A percentile compares a stretch with the other conserved stretches of the same genome.
These are phyloP conservation scores for Resseliella maxima DNA, from an alignment of 2,888 invertebrate species.

Conservation along the genomic window DNA sequence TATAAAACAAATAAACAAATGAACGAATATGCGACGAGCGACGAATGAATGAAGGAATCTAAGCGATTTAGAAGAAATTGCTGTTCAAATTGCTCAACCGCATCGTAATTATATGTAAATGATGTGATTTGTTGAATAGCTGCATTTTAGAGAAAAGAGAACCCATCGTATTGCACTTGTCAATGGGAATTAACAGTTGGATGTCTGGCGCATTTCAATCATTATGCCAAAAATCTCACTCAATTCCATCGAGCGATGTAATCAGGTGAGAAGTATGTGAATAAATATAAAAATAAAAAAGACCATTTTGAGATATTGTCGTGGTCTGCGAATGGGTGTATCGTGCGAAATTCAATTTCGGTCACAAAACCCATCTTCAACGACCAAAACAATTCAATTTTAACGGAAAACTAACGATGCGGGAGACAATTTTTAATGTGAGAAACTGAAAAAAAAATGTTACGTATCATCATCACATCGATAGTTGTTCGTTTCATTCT, in stretches of 20 bases:
- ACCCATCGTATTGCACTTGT: not conserved
- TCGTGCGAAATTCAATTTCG: not conserved
- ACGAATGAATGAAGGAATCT: slow-evolving; percentile 1
- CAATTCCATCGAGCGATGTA: not conserved
- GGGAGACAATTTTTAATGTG: slow-evolving; percentile 16
- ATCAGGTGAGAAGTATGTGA: not conserved
- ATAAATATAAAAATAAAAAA: not conserved
- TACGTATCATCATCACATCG: slow-evolving; percentile 21
- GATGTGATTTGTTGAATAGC: slow-evolving; percentile 20
- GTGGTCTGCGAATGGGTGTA: not conserved
- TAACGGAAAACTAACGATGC: not conserved
- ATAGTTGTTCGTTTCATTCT: not conserved
- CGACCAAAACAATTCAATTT: not conserved
- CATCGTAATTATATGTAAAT: slow-evolving; percentile 53
- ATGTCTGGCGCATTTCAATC: not conserved
- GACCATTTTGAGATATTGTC: not conserved
- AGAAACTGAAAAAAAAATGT: not conserved
- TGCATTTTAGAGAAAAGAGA: not conserved
- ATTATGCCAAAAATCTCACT: not conserved
- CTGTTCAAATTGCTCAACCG: slow-evolving; percentile 48
- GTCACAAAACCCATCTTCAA: not conserved
- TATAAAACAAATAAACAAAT: slow-evolving; percentile 35
- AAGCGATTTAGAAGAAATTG: slow-evolving; percentile 47
- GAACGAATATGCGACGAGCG: not conserved
- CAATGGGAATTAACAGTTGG: slow-evolving; percentile 31